Base-by-base conservation (phyloP, 2,113 vertebrate species). In the Chionomys nivalis region DNA sequence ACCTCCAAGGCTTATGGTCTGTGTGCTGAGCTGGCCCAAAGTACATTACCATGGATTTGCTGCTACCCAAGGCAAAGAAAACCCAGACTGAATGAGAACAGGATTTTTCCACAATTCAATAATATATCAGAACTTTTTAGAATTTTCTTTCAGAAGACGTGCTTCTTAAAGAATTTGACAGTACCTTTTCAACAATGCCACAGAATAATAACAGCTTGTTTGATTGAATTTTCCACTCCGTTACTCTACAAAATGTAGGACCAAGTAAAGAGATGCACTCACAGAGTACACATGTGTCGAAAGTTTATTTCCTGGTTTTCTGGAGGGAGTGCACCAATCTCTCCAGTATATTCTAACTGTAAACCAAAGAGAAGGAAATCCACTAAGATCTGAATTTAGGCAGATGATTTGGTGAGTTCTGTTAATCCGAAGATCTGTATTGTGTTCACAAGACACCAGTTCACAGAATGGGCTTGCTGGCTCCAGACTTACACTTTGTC, bases 171-270 rank as follows among this genome's bases (percentile, higher is more conserved):
- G 49, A 90, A 94, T 79, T 97, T 21, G 0, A 94, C 93, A 17
- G 16, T 85, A 66, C 4, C 42, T 75, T 96, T 95, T 92, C 66
- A 92, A 47, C 85, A 93, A 79, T 93, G 8, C 73, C 39, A 14
- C 0, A 96, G 31, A 93, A 68, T 87, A 96, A 76, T 89, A 79
- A 95, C 93, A 97, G 49, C 47, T 94, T 86, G 73, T 94, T 95
- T 97, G 93, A 97, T 72, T 90, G 61, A 83, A 97, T 94, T 94
- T 96, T 91, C 87, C 65, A 91, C 4, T 89, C 42, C 94, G 68
- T 94, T 81, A 93, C 88, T 94, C 63, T 95, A 23, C 87, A 93
- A 49, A 55, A n/a, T 72, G 55, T 72, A 95, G 95, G 87, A 86
- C 12, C 4, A 85, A 95, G 75, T 78, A 88, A 93, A 97, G 90